Base-by-base conservation (phyloP, 2,797 vertebrate species). In the Rhinella marina region DNA sequence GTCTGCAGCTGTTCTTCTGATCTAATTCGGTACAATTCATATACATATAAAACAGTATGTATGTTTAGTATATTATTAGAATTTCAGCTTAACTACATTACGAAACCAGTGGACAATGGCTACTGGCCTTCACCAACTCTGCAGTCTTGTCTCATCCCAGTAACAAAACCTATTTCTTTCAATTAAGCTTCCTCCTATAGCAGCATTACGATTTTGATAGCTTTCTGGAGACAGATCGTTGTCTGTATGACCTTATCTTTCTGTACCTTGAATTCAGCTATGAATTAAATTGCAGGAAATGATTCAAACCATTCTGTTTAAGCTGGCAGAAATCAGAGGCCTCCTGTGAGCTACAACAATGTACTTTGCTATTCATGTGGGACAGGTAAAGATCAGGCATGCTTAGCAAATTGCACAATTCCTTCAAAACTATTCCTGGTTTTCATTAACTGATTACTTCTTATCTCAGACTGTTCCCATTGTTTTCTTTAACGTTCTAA, bases 261-360 rank as follows among this genome's bases (percentile, higher is more conserved):
- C 92, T 91, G 76, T 88, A 91, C 88, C 92, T 93, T 91, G 85
- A 52, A 50, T 92, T 94, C 88, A 91, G 87, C 89, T 94, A 91
- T 92, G 91, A 94, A 93, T 92, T 92, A 93, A 94, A 93, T 94
- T 91, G 90, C 90, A 93, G 93, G 90, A 94, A 95, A 91, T 92
- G 90, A 93, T 92, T 94, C 90, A 73, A 94, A 91, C 94, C 75
- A 91, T 93, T 90, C 87, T 91, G 88, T 92, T 93, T 90, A 90
- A 92, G 91, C 90, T 91, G 88, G 91, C 91, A 92, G 90, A 92
- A 92, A 87, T 90, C 29, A 54, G 92, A 92, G 88, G 89, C 88
- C 91, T 93, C 88, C 90, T 90, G 79, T 90, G 91, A 93, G 88
- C 86, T 92, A 86, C 90, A 91, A 92, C 90, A 91, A 89, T 57